Conservation (phyloP, 2,113 vertebrate genomes). For the Proteles cristata region DNA sequence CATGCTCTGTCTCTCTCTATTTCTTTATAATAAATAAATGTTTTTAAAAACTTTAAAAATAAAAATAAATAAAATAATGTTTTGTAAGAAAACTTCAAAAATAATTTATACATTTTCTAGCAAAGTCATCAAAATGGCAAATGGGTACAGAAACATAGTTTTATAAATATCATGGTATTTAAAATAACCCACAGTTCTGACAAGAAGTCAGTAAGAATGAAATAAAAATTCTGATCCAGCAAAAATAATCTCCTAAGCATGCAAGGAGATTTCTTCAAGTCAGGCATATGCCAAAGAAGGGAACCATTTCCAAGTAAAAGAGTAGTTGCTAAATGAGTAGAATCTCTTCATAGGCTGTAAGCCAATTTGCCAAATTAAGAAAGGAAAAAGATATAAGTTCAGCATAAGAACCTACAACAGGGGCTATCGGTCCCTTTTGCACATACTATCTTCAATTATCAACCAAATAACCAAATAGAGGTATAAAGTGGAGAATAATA, state of each 20-base stretch:
- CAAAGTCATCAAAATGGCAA: neutral
- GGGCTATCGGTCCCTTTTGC: neutral
- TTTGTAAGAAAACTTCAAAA: conserved; percentile 28
- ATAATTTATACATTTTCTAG: neutral
- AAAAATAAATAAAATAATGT: neutral
- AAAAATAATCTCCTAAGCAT: neutral
- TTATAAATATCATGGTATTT: neutral
- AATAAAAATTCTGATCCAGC: neutral
- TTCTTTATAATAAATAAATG: no score
- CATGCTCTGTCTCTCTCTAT: no score
- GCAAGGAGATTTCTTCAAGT: neutral
- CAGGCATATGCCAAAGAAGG: neutral
- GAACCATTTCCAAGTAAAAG: neutral
- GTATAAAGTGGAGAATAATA: neutral
- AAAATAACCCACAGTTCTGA: conserved; percentile 27
- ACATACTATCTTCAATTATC: neutral
- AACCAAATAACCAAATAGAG: neutral
- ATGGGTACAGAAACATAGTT: neutral
- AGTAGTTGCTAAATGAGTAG: neutral
- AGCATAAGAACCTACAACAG: neutral
- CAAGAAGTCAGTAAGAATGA: neutral
- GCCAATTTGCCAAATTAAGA: neutral
- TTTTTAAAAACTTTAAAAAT: no score
- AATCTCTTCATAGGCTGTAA: neutral
- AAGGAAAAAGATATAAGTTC: neutral